Evolutionary conservation across 2,888 invertebrate genomes (phyloP), one percentile per base, ranked within the genome.

Genomic region (Rhagophthalmus giganteus): DNA sequence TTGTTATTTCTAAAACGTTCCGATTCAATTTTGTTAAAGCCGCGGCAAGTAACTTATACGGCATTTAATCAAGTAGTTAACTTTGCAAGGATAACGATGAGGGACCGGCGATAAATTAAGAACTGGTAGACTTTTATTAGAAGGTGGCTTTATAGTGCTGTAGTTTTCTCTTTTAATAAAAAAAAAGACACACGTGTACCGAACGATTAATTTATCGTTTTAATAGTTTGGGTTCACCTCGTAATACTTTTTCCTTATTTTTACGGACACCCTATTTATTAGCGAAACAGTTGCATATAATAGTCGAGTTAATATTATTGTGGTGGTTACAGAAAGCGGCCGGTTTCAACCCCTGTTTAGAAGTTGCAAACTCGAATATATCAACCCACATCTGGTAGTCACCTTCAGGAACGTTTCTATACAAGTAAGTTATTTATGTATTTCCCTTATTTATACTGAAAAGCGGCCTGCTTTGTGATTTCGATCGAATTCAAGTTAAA

Each of bases 321-420:
- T 61, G 52, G 61, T 77, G 77, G 61, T 77, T 78, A 31, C 76
- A 88, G 88, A 86, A 78, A 87, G 85, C 63, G 81, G 76, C 28
- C 70, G 86, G 67, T 89, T 87, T 73, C 87, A 88, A 68, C 88
- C 90, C 11, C 78, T 89, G 59, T 80, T 89, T 54, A 80, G 87
- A 53, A 85, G 87, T 72, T 90, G 89, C 69, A 76, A 82, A 55
- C 81, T 88, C 57, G 82, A 83, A 57, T 81, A 84, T 65, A 82
- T 86, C 58, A 83, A 85, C 60, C 81, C 86, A 3, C 79, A 88
- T 65, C 75, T 89, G 57, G 77, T 85, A 55, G 80, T 88, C 59
- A 84, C 87, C 48, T 88, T 87, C 73, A 83, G 85, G 68, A 88
- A 88, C 71, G 82, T 85, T 50, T 84, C 87, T 40, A 84, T 88